phyloP scores from a whole-genome alignment of 2,888 invertebrate genomes.

The Trachelus troglodyta region DNA sequence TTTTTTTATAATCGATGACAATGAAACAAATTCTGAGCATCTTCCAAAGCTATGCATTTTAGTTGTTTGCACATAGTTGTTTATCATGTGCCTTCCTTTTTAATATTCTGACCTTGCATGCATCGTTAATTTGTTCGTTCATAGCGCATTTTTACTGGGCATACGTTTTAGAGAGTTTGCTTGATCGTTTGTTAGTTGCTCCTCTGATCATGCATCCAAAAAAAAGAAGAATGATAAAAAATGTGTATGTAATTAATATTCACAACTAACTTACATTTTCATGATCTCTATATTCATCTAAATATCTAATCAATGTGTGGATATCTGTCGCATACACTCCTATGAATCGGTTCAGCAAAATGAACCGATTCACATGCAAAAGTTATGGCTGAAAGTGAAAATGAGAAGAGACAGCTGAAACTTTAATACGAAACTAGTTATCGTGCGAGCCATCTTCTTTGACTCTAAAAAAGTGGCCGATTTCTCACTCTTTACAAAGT shows the following conservation, averaged over 20 bases:
- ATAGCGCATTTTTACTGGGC: neutral
- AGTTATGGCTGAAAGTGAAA: neutral
- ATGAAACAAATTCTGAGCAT: neutral
- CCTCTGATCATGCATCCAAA: neutral
- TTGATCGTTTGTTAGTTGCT: neutral
- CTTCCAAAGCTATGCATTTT: neutral
- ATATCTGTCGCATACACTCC: neutral
- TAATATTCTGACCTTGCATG: neutral
- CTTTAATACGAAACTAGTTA: neutral
- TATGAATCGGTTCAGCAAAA: neutral
- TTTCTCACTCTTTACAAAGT: neutral
- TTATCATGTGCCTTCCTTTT: neutral
- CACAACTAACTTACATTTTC: neutral
- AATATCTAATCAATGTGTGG: neutral
- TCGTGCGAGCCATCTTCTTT: neutral
- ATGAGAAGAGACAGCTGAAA: neutral
- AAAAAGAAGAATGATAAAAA: neutral
- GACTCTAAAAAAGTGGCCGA: neutral
- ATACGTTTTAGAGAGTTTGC: neutral
- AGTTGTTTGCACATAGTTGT: neutral
- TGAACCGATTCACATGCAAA: neutral
- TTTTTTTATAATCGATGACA: neutral
- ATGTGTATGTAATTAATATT: neutral
- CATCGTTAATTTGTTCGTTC: neutral
- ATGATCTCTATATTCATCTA: neutral